These are phyloP conservation scores for Acanthosepion pharaonis DNA, from an alignment of 2,888 invertebrate species.

Conservation along the genomic window DNA sequence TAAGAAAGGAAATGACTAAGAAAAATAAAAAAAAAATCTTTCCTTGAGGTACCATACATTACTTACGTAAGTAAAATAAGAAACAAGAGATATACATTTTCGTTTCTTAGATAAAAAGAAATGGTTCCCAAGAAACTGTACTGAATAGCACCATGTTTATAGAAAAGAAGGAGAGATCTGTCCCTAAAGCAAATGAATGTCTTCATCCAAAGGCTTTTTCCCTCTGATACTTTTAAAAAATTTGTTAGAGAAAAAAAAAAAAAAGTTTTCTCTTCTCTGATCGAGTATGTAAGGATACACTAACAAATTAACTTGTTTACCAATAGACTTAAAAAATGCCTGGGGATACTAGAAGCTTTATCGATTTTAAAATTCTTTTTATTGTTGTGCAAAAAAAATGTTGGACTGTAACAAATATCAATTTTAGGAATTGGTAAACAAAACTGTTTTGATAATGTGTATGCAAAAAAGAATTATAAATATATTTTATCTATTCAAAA, in stretches of 20 bases:
- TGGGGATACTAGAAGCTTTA: neutral
- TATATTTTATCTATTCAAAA: too few species aligned
- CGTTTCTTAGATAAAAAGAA: neutral
- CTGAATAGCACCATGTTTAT: neutral
- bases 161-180: neutral
- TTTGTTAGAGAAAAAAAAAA: neutral
- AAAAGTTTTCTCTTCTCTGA: neutral
- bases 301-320: neutral
- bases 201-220: neutral
- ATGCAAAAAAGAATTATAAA: neutral
- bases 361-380: neutral
- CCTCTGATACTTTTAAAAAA: neutral
- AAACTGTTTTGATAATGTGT: neutral
- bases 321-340: neutral
- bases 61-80: neutral
- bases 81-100: neutral
- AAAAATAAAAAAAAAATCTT: too few species aligned
- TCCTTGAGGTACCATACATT: too few species aligned
- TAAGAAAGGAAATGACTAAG: too few species aligned
- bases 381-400: neutral
- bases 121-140: neutral
- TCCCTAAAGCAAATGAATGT: neutral
- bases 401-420: neutral
- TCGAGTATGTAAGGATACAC: neutral
- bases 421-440: slow-evolving; percentile 33